These are phyloP conservation scores for Megalops atlanticus DNA, from an alignment of 2,113 vertebrate genomes.

Conservation along the genomic window DNA sequence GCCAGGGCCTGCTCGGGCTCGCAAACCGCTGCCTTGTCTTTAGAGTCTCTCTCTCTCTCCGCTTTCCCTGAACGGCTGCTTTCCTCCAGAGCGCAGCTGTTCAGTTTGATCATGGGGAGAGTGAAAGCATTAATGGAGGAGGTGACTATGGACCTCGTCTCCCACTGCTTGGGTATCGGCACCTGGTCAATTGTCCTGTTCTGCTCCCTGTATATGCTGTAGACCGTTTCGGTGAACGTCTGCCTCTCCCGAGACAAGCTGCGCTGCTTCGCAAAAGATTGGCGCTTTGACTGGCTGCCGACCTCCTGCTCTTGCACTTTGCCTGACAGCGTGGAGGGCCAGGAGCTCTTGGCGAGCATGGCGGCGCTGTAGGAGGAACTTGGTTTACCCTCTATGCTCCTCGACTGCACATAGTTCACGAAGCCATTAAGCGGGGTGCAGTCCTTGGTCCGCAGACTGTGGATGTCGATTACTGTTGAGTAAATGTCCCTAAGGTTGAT, in stretches of 20 bases:
- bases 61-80: slow-evolving; percentile 22
- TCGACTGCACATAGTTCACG: slow-evolving; percentile 81
- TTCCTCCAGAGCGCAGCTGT: slow-evolving; percentile 74
- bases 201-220: slow-evolving; percentile 86
- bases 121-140: slow-evolving; percentile 88
- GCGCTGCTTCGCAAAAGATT: slow-evolving; percentile 55
- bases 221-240: slow-evolving; percentile 83
- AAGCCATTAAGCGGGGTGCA: slow-evolving; percentile 84
- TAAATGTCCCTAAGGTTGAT: slow-evolving; percentile 97
- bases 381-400: slow-evolving; percentile 71
- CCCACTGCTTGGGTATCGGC: slow-evolving; percentile 65
- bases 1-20: slow-evolving; percentile 46
- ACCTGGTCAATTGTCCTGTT: slow-evolving; percentile 59
- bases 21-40: slow-evolving; percentile 33
- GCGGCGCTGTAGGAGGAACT: slow-evolving; percentile 68
- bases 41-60: slow-evolving; percentile 36
- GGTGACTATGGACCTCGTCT: slow-evolving; percentile 81
- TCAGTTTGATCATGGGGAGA: slow-evolving; percentile 80
- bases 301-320: slow-evolving; percentile 58
- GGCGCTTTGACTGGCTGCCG: slow-evolving; percentile 56
- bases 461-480: slow-evolving; percentile 95
- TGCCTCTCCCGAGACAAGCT: slow-evolving; percentile 71
- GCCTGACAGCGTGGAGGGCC: slow-evolving; percentile 73
- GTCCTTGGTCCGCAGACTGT: slow-evolving; percentile 86
- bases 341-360: slow-evolving; percentile 76